Conservation (phyloP, 1,140 invertebrate genomes). For the Penaeus japonicus region DNA sequence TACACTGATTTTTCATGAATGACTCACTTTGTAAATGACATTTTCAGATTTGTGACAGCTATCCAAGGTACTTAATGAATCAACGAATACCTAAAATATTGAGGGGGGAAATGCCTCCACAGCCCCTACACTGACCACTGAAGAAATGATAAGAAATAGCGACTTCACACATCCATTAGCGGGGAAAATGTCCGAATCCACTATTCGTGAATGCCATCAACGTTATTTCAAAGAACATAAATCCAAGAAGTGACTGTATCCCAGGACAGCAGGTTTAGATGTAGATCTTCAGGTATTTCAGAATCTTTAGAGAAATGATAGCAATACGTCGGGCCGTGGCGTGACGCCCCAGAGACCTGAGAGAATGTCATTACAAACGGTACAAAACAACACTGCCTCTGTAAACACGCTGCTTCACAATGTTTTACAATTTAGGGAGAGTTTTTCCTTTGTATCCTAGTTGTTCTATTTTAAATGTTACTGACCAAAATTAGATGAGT, state of each 20-base stretch:
- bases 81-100: neutral
- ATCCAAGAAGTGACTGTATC: no score
- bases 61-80: constrained; percentile 30
- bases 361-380: neutral
- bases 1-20: constrained; percentile 60
- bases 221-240: no score
- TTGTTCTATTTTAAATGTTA: no score
- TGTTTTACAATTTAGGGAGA: no score
- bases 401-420: no score
- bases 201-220: no score
- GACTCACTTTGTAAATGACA: constrained; percentile 54
- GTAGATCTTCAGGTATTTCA: neutral
- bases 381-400: neutral
- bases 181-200: neutral
- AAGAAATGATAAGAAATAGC: constrained; percentile 2
- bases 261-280: no score
- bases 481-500: no score
- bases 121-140: constrained; percentile 38
- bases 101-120: neutral
- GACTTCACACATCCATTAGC: neutral
- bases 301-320: neutral
- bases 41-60: constrained; percentile 30
- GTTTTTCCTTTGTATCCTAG: no score
- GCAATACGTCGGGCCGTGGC: neutral
- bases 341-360: neutral